Conservation (phyloP, 2,113 vertebrate species). For the Willisornis vidua region DNA sequence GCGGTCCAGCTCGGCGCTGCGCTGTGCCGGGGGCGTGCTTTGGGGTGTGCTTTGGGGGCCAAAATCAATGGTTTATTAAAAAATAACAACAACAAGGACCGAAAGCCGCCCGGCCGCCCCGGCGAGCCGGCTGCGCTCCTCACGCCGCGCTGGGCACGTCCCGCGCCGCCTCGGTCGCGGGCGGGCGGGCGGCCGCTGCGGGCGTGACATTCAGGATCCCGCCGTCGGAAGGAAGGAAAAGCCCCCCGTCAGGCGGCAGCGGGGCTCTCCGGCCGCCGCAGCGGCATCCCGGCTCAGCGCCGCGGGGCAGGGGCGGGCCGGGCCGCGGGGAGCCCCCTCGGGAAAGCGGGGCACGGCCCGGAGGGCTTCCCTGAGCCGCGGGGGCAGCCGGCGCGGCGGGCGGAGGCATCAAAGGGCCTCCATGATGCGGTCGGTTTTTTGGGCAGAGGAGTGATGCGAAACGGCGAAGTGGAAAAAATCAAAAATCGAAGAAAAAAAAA, state of each 20-base stretch:
- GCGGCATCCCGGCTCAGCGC: slow-evolving; percentile 15
- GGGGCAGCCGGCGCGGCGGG: background rate
- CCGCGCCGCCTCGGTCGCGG: slow-evolving; percentile 19
- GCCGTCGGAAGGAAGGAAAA: background rate
- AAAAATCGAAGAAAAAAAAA: too few relatives aligned
- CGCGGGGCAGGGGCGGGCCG: background rate
- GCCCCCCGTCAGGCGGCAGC: slow-evolving; percentile 6
- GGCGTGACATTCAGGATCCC: slow-evolving; percentile 26
- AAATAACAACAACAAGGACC: background rate
- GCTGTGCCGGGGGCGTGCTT: background rate
- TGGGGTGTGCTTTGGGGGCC: background rate
- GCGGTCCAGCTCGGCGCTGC: background rate
- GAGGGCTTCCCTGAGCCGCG: background rate
- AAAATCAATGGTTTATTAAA: background rate
- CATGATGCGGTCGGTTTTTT: too few relatives aligned
- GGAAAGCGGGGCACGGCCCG: background rate
- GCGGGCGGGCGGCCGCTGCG: background rate
- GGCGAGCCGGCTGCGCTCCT: background rate
- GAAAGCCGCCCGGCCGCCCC: background rate
- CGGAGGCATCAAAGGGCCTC: too few relatives aligned
- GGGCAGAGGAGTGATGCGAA: too few relatives aligned
- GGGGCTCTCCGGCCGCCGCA: background rate
- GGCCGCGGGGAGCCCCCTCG: background rate
- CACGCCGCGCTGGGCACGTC: slow-evolving; percentile 12
- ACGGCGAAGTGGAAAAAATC: too few relatives aligned